Evolutionary conservation across 2,797 vertebrate genomes (phyloP), one percentile per base, ranked within the genome.

Genomic region (Danio aesculapii): DNA sequence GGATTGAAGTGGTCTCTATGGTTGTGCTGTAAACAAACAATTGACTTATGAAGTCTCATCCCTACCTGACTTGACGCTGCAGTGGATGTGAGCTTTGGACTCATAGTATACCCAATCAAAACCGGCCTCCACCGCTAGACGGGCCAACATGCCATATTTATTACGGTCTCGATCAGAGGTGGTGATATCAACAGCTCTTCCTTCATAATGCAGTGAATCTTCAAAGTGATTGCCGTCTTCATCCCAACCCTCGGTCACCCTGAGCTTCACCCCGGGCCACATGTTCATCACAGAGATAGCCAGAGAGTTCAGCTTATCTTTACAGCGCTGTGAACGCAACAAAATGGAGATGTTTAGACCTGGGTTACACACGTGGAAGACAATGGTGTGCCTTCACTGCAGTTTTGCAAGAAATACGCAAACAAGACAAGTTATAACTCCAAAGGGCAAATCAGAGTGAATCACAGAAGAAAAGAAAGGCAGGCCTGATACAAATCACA

Each of bases 201-300:
- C 98, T 91, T 99, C 98, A 0, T 99, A 99, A 91, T 99, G 98
- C 85, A 99, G 93, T 0, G 98, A 99, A 90, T 99, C 98, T 68
- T 98, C 97, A 0, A 96, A 97, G 84, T 99, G 98, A 89, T 99
- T 96, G 6, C 98, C 98, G 0, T 99, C 98, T 85, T 99, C 98
- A 1, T 99, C 98, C 98, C 98, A 99, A 89, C 97, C 98, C 88
- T 99, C 98, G 0, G 98, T 99, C 89, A 99, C 97, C 30, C 98
- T 94, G 88, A 99, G 95, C 92, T 98, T 99, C 86, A 98, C 95
- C 0, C 96, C 96, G 0, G 97, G 97, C 98, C 98, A 99, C 94
- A 98, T 97, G 92, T 99, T 99, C 98, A 98, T 98, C 86, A 99
- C 98, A 0, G 98, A 99, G 91, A 99, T 99, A 86, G 98, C 98